Conservation (phyloP, 1,140 invertebrate genomes). For the Drosophila trapezifrons region DNA sequence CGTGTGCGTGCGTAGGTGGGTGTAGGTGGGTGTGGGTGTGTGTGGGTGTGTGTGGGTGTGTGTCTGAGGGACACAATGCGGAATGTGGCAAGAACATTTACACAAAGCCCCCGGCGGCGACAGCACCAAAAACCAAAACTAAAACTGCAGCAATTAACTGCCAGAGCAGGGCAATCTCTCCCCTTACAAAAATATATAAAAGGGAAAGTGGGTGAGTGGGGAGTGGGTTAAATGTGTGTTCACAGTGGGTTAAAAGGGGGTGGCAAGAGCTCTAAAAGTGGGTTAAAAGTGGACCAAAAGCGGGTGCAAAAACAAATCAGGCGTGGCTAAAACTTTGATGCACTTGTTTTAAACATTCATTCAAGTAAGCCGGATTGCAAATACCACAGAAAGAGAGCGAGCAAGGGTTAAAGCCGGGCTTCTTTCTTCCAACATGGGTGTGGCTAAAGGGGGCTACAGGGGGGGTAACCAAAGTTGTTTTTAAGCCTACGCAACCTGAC, state of each 20-base stretch:
- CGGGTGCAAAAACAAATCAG: conserved; percentile 52
- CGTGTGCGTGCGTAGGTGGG: conserved; percentile 3
- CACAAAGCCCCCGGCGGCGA: conserved; percentile 47
- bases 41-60: not conserved
- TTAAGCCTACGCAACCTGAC: conserved; percentile 65
- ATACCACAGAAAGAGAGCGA: conserved; percentile 57
- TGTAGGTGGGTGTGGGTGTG: not conserved
- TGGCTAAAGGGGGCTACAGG: not conserved
- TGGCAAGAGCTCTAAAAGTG: not conserved
- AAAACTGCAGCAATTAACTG: conserved; percentile 55
- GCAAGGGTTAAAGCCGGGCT: not conserved
- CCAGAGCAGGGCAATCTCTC: conserved; percentile 20
- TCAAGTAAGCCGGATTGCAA: conserved; percentile 62
- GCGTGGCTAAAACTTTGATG: conserved; percentile 64
- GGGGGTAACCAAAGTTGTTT: conserved; percentile 53
- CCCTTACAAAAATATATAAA: not conserved
- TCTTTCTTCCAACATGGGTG: not conserved
- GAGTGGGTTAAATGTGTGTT: conserved; percentile 9
- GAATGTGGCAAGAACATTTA: conserved; percentile 53
- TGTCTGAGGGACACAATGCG: conserved; percentile 30
- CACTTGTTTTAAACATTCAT: conserved; percentile 70
- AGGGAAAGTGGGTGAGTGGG: conserved; percentile 4
- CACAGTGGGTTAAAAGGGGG: not conserved
- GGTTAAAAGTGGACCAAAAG: no score
- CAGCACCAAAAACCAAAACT: conserved; percentile 42